Evolutionary conservation across 1,140 invertebrate species (phyloP), one percentile per base, ranked within the genome.

Genomic region (Nylanderia fulva): DNA sequence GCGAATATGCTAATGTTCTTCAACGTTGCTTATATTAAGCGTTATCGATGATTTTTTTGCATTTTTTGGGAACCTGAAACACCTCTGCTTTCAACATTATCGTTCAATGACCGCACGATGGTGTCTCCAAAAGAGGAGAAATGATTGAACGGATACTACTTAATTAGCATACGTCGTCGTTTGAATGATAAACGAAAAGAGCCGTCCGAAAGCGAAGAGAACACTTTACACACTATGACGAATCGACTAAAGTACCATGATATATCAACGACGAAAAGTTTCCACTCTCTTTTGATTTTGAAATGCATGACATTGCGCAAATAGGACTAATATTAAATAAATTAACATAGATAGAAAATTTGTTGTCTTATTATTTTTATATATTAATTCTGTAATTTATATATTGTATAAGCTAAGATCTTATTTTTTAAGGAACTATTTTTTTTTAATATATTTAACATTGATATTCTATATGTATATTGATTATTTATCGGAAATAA

Each of bases 151-250:
- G 18, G 39, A 80, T 64, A 66, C 27, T 54, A n/a, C n/a, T n/a
- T n/a, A n/a, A 52, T 80, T 80, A 80, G 54, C 48, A 80, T 71
- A 71, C 5, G 13, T 45, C 36, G 4, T 72, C n/a, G 1, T 13
- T n/a, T 8, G 54, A 72, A 11, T 29, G 13, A 72, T 27, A 58
- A 71, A 36, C n/a, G 48, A 58, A 39, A 13, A 39, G 42, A 39
- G 42, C 0, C 24, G 36, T 27, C 58, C 52, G 36, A 80, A 69
- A 82, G 52, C 66, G 39, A 45, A 71, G 27, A 52, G 8, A 72
- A 82, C 15, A 45, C 7, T 18, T n/a, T 39, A 8, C 39, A 48
- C 24, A 36, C 11, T 56, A 24, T 18, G 24, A 33, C 61, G n/a
- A 45, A 61, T 61, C 6, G 24, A 21, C 39, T 29, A 27, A 42